phyloP scores from a whole-genome alignment of 1,140 invertebrate species.

The Eulimnadia texana region DNA sequence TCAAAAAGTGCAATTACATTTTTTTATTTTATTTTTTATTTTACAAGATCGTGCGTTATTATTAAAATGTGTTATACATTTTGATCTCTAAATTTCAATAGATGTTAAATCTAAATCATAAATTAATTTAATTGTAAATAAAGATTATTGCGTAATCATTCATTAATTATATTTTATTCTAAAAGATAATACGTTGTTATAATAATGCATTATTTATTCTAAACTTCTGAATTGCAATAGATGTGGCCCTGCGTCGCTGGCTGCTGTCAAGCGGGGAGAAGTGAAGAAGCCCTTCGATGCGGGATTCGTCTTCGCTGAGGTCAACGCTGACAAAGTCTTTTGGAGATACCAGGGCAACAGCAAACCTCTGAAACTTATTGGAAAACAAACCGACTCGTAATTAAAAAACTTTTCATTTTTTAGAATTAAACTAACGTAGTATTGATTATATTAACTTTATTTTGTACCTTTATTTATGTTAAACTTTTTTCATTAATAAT shows the following conservation, averaged over 20 bases:
- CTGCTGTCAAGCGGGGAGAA: slow-evolving; percentile 65
- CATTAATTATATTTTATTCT: too few species aligned
- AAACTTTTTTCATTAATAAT: too few species aligned
- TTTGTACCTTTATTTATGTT: too few species aligned
- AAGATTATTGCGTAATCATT: too few species aligned
- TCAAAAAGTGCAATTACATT: too few species aligned
- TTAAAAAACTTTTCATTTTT: too few species aligned
- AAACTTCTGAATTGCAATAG: slow-evolving; percentile 22
- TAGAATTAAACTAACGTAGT: neutral
- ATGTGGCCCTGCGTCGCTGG: slow-evolving; percentile 57
- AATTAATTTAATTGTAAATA: too few species aligned
- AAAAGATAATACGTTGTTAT: neutral
- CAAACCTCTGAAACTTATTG: slow-evolving; percentile 61
- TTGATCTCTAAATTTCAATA: too few species aligned
- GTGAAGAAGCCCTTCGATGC: slow-evolving; percentile 62
- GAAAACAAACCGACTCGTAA: slow-evolving; percentile 52
- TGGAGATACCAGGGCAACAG: slow-evolving; percentile 68
- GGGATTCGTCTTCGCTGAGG: slow-evolving; percentile 66
- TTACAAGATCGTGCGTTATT: too few species aligned
- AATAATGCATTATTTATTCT: neutral
- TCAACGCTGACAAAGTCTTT: slow-evolving; percentile 74
- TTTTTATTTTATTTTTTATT: too few species aligned
- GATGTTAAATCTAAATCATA: too few species aligned
- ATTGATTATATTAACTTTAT: neutral
- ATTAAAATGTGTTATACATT: too few species aligned